Conservation (phyloP, 2,113 vertebrate genomes). For the Pomatorhinus ruficollis region DNA sequence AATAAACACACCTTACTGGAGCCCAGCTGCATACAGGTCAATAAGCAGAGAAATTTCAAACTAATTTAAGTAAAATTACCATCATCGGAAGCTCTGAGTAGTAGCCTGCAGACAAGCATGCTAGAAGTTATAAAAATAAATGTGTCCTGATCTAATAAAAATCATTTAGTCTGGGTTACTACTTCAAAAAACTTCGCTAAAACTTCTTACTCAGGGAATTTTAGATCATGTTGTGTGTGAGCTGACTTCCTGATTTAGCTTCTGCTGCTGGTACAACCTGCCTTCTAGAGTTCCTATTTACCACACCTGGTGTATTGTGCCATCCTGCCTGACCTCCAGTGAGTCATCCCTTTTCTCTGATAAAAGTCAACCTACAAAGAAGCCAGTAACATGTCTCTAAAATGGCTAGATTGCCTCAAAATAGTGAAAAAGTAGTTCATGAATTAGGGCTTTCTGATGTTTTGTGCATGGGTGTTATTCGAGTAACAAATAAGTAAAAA, state of each 20-base stretch:
- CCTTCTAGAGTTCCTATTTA: neutral
- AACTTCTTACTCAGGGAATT: neutral
- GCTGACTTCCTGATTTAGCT: neutral
- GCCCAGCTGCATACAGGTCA: neutral
- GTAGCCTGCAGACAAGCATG: neutral
- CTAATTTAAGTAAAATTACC: neutral
- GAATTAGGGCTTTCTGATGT: neutral
- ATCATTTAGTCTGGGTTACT: neutral
- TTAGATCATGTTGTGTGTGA: neutral
- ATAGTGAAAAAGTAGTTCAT: neutral
- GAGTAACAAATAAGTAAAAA: neutral
- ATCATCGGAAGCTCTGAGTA: neutral
- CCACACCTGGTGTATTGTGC: neutral
- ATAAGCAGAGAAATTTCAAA: neutral
- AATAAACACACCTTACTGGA: neutral
- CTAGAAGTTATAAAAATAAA: neutral
- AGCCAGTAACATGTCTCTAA: neutral
- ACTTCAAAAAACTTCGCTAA: neutral
- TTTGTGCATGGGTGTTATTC: neutral
- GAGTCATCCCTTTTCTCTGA: neutral
- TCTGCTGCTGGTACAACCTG: neutral
- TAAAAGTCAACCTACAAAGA: neutral
- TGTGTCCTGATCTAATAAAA: neutral
- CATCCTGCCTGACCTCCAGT: neutral
- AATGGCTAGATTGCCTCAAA: neutral